phyloP scores from a whole-genome alignment of 2,888 invertebrate genomes.

The Poecilobothrus nobilitatus region DNA sequence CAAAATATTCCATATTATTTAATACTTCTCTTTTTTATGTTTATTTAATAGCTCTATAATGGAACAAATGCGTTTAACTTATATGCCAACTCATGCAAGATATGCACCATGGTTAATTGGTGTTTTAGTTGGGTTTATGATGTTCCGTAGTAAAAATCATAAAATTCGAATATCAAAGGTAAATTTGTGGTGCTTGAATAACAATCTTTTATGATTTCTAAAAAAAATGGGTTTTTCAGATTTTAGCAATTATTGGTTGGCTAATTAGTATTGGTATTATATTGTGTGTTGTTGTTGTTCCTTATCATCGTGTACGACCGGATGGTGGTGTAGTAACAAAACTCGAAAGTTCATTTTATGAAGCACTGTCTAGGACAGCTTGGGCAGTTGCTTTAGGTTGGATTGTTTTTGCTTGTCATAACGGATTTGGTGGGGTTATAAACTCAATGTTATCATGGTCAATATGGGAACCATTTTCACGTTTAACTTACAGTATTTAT shows the following conservation, averaged over 20 bases:
- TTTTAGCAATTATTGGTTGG: conserved; percentile 36
- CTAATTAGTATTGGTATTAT: conserved; percentile 33
- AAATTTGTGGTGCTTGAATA: too few relatives aligned
- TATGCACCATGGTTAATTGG: conserved; percentile 43
- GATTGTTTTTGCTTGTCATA: conserved; percentile 42
- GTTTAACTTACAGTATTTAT: conserved; percentile 40
- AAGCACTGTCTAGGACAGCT: conserved; percentile 35
- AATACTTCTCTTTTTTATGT: neutral
- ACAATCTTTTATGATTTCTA: neutral
- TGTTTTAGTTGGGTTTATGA: conserved; percentile 39
- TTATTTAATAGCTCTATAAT: neutral
- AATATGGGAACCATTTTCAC: conserved; percentile 39
- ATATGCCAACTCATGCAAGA: conserved; percentile 41
- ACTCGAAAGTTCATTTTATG: conserved; percentile 39
- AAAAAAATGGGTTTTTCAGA: conserved; percentile 12
- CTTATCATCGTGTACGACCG: conserved; percentile 35
- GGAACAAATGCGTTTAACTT: conserved; percentile 35
- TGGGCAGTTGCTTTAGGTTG: conserved; percentile 39
- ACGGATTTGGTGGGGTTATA: conserved; percentile 39
- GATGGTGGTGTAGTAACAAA: conserved; percentile 30
- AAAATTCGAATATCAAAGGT: conserved; percentile 34
- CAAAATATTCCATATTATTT: neutral
- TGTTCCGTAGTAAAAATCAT: conserved; percentile 35
- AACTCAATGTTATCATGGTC: conserved; percentile 39
- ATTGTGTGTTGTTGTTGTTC: conserved; percentile 36